These are phyloP conservation scores for Lemur catta DNA, from an alignment of 2,797 vertebrate species.

Conservation along the genomic window DNA sequence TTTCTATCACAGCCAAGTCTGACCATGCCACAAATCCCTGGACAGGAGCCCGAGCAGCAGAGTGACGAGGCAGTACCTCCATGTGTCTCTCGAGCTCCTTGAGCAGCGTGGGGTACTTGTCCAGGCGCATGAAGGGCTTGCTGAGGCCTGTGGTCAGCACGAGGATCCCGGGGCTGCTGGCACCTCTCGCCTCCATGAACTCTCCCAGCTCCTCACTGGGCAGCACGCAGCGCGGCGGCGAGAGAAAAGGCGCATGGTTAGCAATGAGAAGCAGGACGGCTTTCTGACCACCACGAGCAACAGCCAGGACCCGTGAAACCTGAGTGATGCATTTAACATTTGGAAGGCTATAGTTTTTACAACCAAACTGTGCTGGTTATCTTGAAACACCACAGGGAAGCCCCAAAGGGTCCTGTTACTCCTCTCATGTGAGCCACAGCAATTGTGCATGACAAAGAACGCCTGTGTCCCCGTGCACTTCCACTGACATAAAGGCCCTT, in stretches of 20 bases:
- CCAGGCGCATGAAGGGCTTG: constrained; percentile 98
- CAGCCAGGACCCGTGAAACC: not conserved
- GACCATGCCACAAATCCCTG: not conserved
- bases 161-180: constrained; percentile 94
- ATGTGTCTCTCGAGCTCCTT: constrained; percentile 99
- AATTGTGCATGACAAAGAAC: not conserved
- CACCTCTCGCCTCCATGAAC: constrained; percentile 97
- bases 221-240: accelerated
- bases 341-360: not conserved
- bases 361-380: not conserved
- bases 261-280: too few species aligned
- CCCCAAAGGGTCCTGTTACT: not conserved
- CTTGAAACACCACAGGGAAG: not conserved
- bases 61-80: constrained; percentile 88
- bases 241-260: not conserved
- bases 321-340: not conserved
- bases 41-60: too few species aligned
- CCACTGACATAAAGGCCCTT: not conserved
- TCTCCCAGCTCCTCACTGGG: constrained; percentile 95
- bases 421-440: not conserved
- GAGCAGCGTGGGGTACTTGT: constrained; percentile 97
- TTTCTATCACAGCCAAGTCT: not conserved
- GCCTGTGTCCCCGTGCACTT: accelerated
- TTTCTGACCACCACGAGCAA: not conserved
- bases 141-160: constrained; percentile 97